phyloP scores from a whole-genome alignment of 2,113 vertebrate species.

The Noturus placidus region DNA sequence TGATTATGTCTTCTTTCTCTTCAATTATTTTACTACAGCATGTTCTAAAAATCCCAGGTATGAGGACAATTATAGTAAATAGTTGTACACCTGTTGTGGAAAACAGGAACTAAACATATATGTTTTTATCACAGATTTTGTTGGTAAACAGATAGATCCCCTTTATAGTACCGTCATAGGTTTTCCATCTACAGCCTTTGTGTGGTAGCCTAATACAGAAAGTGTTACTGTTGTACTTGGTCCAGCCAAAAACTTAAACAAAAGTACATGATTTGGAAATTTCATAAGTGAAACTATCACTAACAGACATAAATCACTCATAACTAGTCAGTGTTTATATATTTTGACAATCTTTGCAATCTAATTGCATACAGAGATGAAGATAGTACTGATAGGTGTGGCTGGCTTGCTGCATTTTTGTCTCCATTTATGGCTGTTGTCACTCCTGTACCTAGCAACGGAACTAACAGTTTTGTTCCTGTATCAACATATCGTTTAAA shows the following conservation, averaged over 20 bases:
- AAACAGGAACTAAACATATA: too few species aligned
- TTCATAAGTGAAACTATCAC: not conserved
- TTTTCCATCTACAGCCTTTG: not conserved
- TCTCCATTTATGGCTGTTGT: conserved; percentile 15
- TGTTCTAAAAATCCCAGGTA: not conserved
- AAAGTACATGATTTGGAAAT: not conserved
- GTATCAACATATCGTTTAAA: not conserved
- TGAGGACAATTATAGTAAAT: not conserved
- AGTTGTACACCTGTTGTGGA: not conserved
- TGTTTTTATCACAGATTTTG: not conserved
- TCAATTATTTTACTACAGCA: not conserved
- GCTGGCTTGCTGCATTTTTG: not conserved
- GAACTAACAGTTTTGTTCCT: conserved; percentile 9
- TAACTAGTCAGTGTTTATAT: not conserved
- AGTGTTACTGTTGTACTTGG: not conserved
- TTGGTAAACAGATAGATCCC: not conserved
- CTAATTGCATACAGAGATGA: not conserved
- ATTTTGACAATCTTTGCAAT: conserved; percentile 2
- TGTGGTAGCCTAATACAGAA: not conserved
- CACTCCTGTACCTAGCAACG: conserved; percentile 8
- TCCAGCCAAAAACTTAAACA: not conserved
- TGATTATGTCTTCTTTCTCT: not conserved
- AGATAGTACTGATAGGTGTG: not conserved
- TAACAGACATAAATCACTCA: not conserved
- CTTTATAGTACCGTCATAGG: not conserved